Conservation (phyloP, 30 jellyfish, hydroid and myxozoan genomes). For the Cassiopea andromeda region DNA sequence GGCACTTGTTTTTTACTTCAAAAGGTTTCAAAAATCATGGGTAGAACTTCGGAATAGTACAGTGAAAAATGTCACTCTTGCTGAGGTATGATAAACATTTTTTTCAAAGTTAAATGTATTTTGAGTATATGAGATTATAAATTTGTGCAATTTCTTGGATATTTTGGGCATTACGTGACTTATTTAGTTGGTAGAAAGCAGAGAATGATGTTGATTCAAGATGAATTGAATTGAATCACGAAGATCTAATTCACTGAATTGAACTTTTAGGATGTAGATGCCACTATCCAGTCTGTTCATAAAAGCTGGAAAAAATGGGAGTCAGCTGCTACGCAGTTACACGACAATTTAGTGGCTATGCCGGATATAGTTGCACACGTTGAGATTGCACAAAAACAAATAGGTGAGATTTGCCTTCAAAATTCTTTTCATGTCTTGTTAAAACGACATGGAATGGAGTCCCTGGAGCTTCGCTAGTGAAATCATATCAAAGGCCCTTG, state of each 20-base stretch:
- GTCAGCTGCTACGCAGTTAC: slow-evolving; percentile 59
- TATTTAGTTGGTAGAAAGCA: too few relatives aligned
- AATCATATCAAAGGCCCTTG: too few relatives aligned
- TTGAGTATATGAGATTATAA: background rate
- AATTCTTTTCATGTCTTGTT: too few relatives aligned
- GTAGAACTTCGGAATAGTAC: slow-evolving; percentile 69
- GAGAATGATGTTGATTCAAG: background rate
- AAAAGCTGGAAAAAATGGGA: slow-evolving; percentile 85
- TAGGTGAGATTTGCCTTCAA: slow-evolving; percentile 30
- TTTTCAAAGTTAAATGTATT: background rate
- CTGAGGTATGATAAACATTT: slow-evolving; percentile 65
- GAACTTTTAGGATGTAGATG: slow-evolving; percentile 74
- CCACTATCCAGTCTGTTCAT: background rate
- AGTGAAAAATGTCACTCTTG: slow-evolving; percentile 52
- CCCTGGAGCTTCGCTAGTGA: too few relatives aligned
- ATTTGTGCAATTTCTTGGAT: too few relatives aligned
- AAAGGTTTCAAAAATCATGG: slow-evolving; percentile 87
- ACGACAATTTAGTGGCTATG: slow-evolving; percentile 73
- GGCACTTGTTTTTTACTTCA: background rate
- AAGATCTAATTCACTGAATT: background rate
- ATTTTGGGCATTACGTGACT: too few relatives aligned
- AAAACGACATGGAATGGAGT: too few relatives aligned
- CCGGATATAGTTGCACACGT: slow-evolving; percentile 92
- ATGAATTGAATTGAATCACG: background rate
- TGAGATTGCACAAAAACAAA: slow-evolving; percentile 83